These are phyloP conservation scores for Barypeithes pellucidus DNA, from an alignment of 2,888 invertebrate genomes.

Conservation along the genomic window DNA sequence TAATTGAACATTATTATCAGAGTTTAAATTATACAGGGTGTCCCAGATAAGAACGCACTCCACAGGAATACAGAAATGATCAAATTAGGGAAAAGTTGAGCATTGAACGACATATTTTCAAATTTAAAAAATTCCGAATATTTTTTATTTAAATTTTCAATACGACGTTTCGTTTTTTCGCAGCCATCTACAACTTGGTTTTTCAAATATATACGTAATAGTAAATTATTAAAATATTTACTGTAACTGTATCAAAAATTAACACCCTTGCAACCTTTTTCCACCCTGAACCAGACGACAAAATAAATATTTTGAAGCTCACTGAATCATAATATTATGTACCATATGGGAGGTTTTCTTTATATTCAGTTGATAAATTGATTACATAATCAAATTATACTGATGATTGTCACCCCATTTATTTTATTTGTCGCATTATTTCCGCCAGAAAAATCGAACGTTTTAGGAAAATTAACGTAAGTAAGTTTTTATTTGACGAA, in stretches of 20 bases:
- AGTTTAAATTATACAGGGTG: no score
- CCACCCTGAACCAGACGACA: conserved; percentile 18
- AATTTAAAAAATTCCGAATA: no score
- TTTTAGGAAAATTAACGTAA: conserved; percentile 19
- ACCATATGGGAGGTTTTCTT: conserved; percentile 32
- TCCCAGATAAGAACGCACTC: no score
- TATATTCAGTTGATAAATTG: conserved; percentile 43
- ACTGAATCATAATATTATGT: conserved; percentile 36
- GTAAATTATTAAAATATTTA: not conserved
- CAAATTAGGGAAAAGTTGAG: no score
- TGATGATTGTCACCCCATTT: conserved; percentile 30
- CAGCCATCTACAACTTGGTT: no score
- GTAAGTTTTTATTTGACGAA: no score
- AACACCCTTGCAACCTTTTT: not conserved
- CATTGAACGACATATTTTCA: no score
- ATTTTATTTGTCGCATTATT: conserved; percentile 27
- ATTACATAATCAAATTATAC: conserved; percentile 44
- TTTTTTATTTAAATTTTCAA: no score
- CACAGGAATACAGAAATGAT: no score
- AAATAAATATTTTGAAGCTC: conserved; percentile 39
- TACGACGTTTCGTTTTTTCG: no score
- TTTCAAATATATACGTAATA: no score
- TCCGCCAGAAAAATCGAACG: not conserved
- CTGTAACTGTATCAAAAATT: not conserved
- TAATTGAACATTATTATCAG: no score